These are phyloP conservation scores for Sanderia malayensis DNA, from an alignment of 30 jellyfish, hydroid and myxozoan species.

Conservation along the genomic window DNA sequence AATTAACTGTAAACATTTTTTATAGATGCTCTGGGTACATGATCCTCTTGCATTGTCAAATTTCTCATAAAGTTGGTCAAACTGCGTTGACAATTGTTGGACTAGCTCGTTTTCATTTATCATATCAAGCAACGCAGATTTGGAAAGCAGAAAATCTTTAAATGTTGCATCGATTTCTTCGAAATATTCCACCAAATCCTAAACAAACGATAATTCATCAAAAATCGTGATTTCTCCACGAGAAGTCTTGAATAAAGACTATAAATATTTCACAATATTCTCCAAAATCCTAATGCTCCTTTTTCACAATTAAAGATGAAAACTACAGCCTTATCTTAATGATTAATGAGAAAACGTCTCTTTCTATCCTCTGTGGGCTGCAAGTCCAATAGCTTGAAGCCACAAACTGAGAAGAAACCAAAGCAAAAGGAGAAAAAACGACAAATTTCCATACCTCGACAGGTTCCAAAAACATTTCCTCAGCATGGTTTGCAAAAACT, in stretches of 20 bases:
- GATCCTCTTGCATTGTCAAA: constrained; percentile 65
- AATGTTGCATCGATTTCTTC: constrained; percentile 58
- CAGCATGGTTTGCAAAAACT: constrained; percentile 40
- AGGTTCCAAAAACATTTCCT: constrained; percentile 44
- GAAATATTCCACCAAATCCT: constrained; percentile 62
- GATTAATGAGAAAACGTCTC: neutral
- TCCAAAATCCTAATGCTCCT: neutral
- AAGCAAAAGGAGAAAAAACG: neutral
- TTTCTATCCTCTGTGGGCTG: neutral
- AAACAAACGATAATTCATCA: neutral
- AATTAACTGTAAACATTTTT: constrained; percentile 22
- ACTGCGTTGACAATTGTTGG: constrained; percentile 16
- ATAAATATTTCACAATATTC: neutral
- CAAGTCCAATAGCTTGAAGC: too few relatives aligned
- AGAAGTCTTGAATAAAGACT: neutral
- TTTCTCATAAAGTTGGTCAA: constrained; percentile 21
- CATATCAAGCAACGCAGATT: constrained; percentile 23
- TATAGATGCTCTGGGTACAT: constrained; percentile 53
- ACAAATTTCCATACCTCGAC: constrained; percentile 15
- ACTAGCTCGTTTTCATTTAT: constrained; percentile 1
- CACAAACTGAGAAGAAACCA: too few relatives aligned
- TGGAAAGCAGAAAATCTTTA: constrained; percentile 37
- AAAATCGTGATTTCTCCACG: neutral
- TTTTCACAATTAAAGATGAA: neutral
- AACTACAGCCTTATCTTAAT: neutral